A percentile compares a stretch with the other conserved stretches of the same genome.
These are phyloP conservation scores for Oscheius myriophilus DNA, from an alignment of 2,888 invertebrate species.

Conservation along the genomic window DNA sequence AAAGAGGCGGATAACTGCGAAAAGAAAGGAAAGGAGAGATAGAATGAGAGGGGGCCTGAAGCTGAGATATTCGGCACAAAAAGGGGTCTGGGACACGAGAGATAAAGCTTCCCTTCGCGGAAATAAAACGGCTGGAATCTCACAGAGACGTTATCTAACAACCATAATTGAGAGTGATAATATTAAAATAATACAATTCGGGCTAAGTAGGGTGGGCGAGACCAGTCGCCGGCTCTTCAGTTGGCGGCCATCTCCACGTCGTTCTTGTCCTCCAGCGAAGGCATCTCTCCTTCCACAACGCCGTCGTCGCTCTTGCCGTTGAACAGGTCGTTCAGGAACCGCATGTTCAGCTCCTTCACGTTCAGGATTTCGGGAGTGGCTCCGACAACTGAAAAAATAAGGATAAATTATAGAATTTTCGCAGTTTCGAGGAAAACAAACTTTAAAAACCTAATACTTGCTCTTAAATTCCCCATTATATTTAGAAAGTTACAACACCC, in stretches of 20 bases:
- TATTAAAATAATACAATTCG: too few species aligned
- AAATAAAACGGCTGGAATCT: not conserved
- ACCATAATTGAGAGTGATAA: too few species aligned
- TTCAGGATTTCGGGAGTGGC: slow-evolving; percentile 49
- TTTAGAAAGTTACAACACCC: too few species aligned
- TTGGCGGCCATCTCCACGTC: slow-evolving; percentile 17
- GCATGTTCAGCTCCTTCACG: slow-evolving; percentile 52
- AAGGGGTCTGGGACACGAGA: not conserved
- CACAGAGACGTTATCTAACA: too few species aligned
- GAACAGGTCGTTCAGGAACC: slow-evolving; percentile 46
- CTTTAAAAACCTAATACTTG: too few species aligned
- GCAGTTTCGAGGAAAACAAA: too few species aligned
- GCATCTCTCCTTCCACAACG: slow-evolving; percentile 14
- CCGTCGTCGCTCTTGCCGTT: slow-evolving; percentile 2
- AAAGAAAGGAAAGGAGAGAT: too few species aligned
- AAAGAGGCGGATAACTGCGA: too few species aligned
- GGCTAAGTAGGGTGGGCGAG: not conserved
- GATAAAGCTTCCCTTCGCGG: not conserved
- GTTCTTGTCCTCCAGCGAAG: not conserved
- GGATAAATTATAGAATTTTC: too few species aligned
- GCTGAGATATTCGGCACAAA: not conserved
- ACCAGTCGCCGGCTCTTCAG: not conserved
- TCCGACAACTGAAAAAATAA: slow-evolving; percentile 7
- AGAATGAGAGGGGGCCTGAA: too few species aligned
- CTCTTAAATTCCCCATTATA: too few species aligned